Conservation (phyloP, 2,888 invertebrate species). For the Geotrupes spiniger region DNA sequence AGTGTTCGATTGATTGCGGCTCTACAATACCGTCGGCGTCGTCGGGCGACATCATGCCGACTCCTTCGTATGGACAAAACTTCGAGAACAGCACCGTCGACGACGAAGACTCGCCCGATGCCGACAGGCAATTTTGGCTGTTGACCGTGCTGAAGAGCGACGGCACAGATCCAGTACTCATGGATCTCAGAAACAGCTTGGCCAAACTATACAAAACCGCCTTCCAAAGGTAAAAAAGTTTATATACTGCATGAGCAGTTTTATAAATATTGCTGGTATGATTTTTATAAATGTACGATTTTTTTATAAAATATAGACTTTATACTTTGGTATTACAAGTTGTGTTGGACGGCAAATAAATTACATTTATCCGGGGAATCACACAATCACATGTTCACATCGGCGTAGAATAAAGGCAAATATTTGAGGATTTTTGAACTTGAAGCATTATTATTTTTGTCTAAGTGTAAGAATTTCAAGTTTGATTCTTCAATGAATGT, state of each 20-base stretch:
- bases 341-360: too few relatives aligned
- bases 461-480: too few relatives aligned
- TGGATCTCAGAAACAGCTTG: slow-evolving; percentile 68
- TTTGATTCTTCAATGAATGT: too few relatives aligned
- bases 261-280: too few relatives aligned
- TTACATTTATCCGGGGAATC: too few relatives aligned
- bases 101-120: slow-evolving; percentile 39
- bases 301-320: not conserved
- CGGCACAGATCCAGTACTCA: slow-evolving; percentile 51
- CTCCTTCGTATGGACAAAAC: slow-evolving; percentile 38
- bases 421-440: too few relatives aligned
- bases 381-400: too few relatives aligned
- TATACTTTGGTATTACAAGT: slow-evolving; percentile 4
- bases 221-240: slow-evolving; percentile 77
- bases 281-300: too few relatives aligned
- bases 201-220: slow-evolving; percentile 78
- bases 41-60: slow-evolving; percentile 55
- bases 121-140: slow-evolving; percentile 76
- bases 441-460: too few relatives aligned
- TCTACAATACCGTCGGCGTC: slow-evolving; percentile 45
- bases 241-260: too few relatives aligned
- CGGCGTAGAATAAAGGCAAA: too few relatives aligned
- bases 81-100: slow-evolving; percentile 20
- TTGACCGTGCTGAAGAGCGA: slow-evolving; percentile 68
- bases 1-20: slow-evolving; percentile 55